Base-by-base conservation (phyloP, 2,797 vertebrate species). In the Amphiprion clarkii region DNA sequence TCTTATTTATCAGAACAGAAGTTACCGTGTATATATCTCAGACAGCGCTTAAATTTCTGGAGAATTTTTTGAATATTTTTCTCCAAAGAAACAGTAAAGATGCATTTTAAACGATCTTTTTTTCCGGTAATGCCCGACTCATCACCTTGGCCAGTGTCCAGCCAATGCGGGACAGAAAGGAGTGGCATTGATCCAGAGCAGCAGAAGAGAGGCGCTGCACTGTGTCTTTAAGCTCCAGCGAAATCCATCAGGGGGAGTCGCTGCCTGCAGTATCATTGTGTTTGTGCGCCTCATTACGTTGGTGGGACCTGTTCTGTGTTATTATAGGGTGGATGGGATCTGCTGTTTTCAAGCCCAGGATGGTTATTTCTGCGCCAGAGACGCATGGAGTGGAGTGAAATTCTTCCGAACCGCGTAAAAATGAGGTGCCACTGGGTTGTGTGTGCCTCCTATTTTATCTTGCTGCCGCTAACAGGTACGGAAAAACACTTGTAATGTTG, bases 401-500 rank as follows among this genome's bases (percentile, higher is more conserved):
- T 14, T 14, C 76, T 65, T 36, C 3, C 51, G 58, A 78, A 44
- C n/a, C 49, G 36, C 40, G 21, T 53, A n/a, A 92, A 9, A 83
- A 95, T 94, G 94, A 82, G 76, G 77, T 68, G 76, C 70, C 72
- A 67, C 76, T 93, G 93, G 92, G 56, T 82, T 67, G 27, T 92
- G 57, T 78, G 84, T 29, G 74, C 82, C 46, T 77, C 85, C 7
- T 61, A 78, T 46, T 72, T 94, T 33, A 12, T 93, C 59, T 71
- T 87, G 11, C 76, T 89, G 21, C 80, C 88, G 31, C 65, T 88
- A 16, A 78, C 78, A 92, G 94, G 95, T 95, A 87, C 83, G 93
- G 74, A 51, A 66, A 39, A 12, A 9, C 31, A 36, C 17, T 53
- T 69, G 5, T 6, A 8, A 31, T 40, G 12, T 27, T 39, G 19